These are phyloP conservation scores for Drosophila maculinotata DNA, from an alignment of 2,888 invertebrate genomes.

Conservation along the genomic window DNA sequence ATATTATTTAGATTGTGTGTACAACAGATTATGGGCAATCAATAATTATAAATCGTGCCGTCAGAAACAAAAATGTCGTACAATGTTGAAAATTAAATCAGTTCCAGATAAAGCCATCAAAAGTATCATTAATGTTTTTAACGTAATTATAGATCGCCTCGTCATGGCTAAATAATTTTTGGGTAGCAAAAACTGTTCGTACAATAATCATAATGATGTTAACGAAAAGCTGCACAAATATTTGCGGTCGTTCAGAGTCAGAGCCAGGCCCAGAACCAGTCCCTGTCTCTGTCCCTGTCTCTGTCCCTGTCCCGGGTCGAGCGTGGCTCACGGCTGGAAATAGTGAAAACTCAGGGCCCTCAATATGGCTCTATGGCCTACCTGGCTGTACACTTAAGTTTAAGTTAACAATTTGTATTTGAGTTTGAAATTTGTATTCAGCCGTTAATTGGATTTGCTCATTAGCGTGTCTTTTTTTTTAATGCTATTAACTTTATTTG, in stretches of 20 bases:
- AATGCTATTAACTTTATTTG: slow-evolving; percentile 80
- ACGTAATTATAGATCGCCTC: slow-evolving; percentile 40
- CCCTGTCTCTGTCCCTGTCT: no score
- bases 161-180: slow-evolving; percentile 51
- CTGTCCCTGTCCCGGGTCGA: slow-evolving; percentile 11
- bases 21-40: slow-evolving; percentile 44
- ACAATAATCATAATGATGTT: slow-evolving; percentile 40
- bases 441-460: slow-evolving; percentile 80
- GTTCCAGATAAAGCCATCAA: slow-evolving; percentile 1
- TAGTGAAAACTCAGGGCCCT: slow-evolving; percentile 59
- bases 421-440: slow-evolving; percentile 77
- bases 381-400: slow-evolving; percentile 49
- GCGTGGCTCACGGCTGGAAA: slow-evolving; percentile 17
- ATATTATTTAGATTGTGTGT: slow-evolving; percentile 44
- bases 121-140: slow-evolving; percentile 12
- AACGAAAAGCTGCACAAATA: slow-evolving; percentile 41
- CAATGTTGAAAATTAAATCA: slow-evolving; percentile 43
- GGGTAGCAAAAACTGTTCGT: slow-evolving; percentile 14
- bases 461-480: slow-evolving; percentile 70
- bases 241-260: slow-evolving; percentile 14
- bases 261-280: slow-evolving; percentile 9
- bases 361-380: slow-evolving; percentile 11
- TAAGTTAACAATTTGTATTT: slow-evolving; percentile 52
- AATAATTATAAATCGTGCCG: slow-evolving; percentile 37
- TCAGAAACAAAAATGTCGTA: slow-evolving; percentile 48